Evolutionary conservation across 2,797 vertebrate species (phyloP), one percentile per base, ranked within the genome.

Genomic region (Neopelma chrysocephalum): DNA sequence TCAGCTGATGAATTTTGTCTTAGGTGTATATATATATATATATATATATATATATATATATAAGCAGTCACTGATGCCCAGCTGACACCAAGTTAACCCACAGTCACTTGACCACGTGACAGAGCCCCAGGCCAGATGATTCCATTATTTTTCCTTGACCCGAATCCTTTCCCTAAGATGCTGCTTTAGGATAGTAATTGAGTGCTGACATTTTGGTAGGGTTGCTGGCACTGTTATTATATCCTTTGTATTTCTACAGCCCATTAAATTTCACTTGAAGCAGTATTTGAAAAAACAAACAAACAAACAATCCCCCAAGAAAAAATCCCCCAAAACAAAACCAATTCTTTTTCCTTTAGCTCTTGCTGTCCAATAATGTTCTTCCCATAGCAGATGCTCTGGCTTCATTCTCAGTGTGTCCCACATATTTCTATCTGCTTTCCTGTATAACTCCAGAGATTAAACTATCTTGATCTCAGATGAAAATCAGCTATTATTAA

Each of bases 401-500:
- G 80, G 25, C 29, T 72, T 95, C 86, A 83, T 73, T 71, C 75
- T 77, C 58, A 79, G 25, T 4, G 22, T 54, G 62, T 82, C 62
- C 89, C 64, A 90, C 68, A 80, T 87, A 92, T 65, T 90, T 94
- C 65, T 90, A 72, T 86, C 82, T 96, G 76, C 72, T 95, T 96
- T 93, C 47, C 66, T 51, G 4, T 36, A 4, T 82, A 95, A 82
- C 76, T 69, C 77, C 54, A 83, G 69, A 86, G 93, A 96, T 94
- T 87, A 96, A 91, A 88, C 57, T 61, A 58, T 82, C 90, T 87
- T 90, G 86, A 94, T n/a, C 91, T 88, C 77, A 21, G 23, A 70
- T 43, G 50, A 93, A 94, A 91, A 90, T 53, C 87, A 88, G 76
- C 69, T 91, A 88, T 85, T 90, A 95, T 81, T 96, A 82, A 88